phyloP scores from a whole-genome alignment of 2,797 vertebrate species.

The Halcyon smyrnensis region DNA sequence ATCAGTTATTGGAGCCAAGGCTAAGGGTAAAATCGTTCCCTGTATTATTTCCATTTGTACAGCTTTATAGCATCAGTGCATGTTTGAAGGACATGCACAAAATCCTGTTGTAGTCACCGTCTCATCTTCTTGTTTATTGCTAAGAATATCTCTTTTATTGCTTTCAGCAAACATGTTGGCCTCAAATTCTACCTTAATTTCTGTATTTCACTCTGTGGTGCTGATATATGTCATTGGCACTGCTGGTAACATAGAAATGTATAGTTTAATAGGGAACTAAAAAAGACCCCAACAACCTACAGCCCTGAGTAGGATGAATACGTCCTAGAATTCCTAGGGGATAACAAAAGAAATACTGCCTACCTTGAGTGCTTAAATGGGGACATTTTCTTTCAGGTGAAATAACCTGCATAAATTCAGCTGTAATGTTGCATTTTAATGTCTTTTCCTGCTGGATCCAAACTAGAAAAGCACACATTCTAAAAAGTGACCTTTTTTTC shows the following conservation, averaged over 20 bases:
- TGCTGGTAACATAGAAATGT: constrained; percentile 20
- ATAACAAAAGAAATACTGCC: constrained; percentile 30
- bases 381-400: constrained; percentile 11
- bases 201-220: constrained; percentile 53
- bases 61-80: background rate
- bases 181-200: constrained; percentile 50
- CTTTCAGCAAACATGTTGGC: constrained; percentile 37
- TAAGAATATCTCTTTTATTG: background rate
- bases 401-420: background rate
- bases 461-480: background rate
- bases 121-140: constrained; percentile 28
- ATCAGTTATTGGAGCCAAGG: background rate
- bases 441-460: constrained; percentile 24
- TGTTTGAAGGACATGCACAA: background rate
- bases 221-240: constrained; percentile 25
- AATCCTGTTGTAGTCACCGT: background rate
- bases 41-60: constrained; percentile 34
- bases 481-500: background rate
- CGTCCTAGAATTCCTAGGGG: constrained; percentile 43
- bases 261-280: constrained; percentile 41
- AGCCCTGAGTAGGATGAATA: background rate
- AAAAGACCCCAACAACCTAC: background rate
- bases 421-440: constrained; percentile 1
- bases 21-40: background rate
- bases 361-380: constrained; percentile 46